These are phyloP conservation scores for Ophioninae sp. DNA, from an alignment of 2,888 invertebrate species.

Conservation along the genomic window DNA sequence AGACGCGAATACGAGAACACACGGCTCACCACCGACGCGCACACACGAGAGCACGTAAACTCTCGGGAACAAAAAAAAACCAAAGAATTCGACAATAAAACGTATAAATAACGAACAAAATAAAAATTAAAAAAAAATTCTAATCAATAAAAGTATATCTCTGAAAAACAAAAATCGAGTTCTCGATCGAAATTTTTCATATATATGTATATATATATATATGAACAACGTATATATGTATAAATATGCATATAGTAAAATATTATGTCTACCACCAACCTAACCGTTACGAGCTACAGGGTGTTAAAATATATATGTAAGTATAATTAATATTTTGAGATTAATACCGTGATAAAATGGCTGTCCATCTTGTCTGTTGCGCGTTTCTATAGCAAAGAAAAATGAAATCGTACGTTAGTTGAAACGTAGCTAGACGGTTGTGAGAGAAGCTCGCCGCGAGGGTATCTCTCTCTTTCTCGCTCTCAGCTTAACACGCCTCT, in stretches of 20 bases:
- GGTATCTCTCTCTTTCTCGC: conserved; percentile 28
- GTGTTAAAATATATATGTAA: conserved; percentile 20
- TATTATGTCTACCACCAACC: conserved; percentile 7
- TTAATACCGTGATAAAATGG: conserved; percentile 51
- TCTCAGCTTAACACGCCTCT: conserved; percentile 56
- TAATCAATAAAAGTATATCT: background rate
- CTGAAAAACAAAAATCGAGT: background rate
- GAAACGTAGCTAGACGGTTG: conserved; percentile 55
- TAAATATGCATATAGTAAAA: background rate
- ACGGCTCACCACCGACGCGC: conserved; percentile 42
- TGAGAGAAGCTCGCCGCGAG: conserved; percentile 57
- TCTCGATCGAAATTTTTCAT: background rate
- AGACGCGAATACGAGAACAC: conserved; percentile 48
- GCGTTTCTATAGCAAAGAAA: conserved; percentile 51
- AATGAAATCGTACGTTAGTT: conserved; percentile 52
- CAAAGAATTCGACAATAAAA: background rate
- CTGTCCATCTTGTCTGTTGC: conserved; percentile 43
- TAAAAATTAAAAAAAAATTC: background rate
- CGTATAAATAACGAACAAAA: background rate
- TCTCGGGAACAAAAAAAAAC: conserved; percentile 9
- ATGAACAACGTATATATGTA: background rate
- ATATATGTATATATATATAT: background rate
- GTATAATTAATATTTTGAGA: conserved; percentile 42
- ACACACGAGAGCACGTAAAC: conserved; percentile 55
- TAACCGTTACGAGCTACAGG: conserved; percentile 1